These are phyloP conservation scores for Parnassius orleans DNA, from an alignment of 2,888 invertebrate species.

Conservation along the genomic window DNA sequence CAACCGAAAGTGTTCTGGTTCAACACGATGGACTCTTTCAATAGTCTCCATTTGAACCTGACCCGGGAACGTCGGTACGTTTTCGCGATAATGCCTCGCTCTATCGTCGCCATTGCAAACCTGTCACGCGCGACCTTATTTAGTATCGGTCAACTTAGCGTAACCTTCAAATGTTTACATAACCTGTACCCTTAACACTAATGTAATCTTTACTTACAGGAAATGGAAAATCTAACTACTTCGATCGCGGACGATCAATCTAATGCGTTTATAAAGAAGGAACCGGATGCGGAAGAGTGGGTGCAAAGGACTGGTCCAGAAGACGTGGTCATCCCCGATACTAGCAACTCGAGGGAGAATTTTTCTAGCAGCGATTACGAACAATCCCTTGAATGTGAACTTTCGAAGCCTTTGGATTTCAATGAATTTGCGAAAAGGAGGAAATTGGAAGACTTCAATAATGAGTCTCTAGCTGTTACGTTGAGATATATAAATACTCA, in stretches of 20 bases:
- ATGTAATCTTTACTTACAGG: neutral
- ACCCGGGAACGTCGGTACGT: neutral
- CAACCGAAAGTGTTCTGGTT: slow-evolving; percentile 46
- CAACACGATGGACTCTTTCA: slow-evolving; percentile 50
- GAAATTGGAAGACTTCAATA: neutral
- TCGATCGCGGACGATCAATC: neutral
- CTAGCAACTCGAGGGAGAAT: neutral
- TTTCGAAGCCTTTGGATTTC: neutral
- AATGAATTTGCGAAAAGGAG: neutral
- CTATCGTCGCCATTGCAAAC: neutral
- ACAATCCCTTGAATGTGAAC: neutral
- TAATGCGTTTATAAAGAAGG: neutral
- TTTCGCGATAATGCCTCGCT: neutral
- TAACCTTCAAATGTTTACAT: neutral
- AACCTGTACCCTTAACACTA: neutral
- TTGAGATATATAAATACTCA: neutral
- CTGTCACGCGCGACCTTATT: neutral
- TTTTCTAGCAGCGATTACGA: neutral
- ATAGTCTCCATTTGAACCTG: slow-evolving; percentile 44
- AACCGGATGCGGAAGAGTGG: slow-evolving; percentile 9
- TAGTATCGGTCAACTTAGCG: neutral
- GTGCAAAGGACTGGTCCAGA: slow-evolving; percentile 15
- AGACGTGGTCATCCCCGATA: neutral
- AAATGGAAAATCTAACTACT: neutral
- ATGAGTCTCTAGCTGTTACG: neutral